Evolutionary conservation across 2,888 invertebrate genomes (phyloP), one percentile per base, ranked within the genome.

Genomic region (Sympetrum striolatum): DNA sequence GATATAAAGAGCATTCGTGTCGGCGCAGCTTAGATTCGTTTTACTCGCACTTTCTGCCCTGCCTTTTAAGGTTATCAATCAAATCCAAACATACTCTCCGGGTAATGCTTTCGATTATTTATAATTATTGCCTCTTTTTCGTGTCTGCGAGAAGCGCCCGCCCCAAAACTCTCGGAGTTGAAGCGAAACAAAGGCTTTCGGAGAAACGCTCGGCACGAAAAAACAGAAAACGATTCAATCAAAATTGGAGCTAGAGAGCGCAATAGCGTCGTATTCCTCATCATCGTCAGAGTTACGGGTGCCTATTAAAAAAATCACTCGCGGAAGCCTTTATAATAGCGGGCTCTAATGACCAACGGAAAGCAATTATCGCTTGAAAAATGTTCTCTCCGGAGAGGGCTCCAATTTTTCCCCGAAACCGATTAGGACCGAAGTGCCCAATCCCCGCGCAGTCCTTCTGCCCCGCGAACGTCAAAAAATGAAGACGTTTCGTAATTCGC

Each of bases 291-390:
- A 80, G 39, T 80, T 15, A 39, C 15, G 39, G 39, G 37, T 22
- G 39, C 39, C 80, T 37, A 80, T 37, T 39, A 80, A 80, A 80
- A 80, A 80, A 80, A 80, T 80, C 80, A 80, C 39, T 80, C 37
- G 80, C 80, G 80, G 80, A 80, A n/a, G 22, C 80, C n/a, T 80
- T 80, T 37, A 80, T 80, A 37, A 44, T 80, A 80, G 39, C 80
- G 37, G 80, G 22, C 37, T 37, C 80, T 80, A 80, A 80, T 80
- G 80, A 31, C 39, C 80, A 80, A 80, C 80, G 80, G 80, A 80
- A 37, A 73, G 39, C 80, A 80, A 80, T 44, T 80, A 80, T 80
- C 80, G 80, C 39, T 39, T 37, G 80, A 80, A 80, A 80, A 44
- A 37, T 80, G 39, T 39, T 80, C 80, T 18, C 18, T 80, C 80